Base-by-base conservation (phyloP, 1,140 invertebrate species). In the Marisa cornuarietis region DNA sequence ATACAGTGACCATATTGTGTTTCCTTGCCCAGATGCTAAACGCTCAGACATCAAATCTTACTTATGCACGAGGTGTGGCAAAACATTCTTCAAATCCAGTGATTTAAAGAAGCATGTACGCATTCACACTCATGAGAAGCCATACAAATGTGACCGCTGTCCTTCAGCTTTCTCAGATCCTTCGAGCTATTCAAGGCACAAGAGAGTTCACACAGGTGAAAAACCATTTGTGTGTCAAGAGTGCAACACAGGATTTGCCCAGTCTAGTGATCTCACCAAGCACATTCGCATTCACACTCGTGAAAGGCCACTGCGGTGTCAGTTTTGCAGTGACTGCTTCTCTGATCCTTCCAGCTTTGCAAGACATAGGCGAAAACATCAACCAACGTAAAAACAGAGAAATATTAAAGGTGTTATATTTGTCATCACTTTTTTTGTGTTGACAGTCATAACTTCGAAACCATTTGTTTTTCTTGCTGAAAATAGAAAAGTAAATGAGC, bases 191-290 rank as follows among this genome's bases (percentile, higher is more conserved):
- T 79, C 58, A n/a, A 22, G 75, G 7, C 79, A 83, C 73, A 61
- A 54, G 22, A 51, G 80, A n/a, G 58, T 76, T 26, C 82, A 81
- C 75, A 81, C 75, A 18, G 82, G 82, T 11, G 82, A 83, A 51
- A 75, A 79, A 22, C 82, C 80, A 26, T 83, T 72, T 68, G 31
- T 20, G 14, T 83, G 82, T 74, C 24, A 49, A 20, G 65, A 72
- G 5, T 83, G 79, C 76, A 68, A 52, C 18, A 16, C 79, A 14
- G 58, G 77, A 69, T 83, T 83, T 69, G 69, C 69, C 16, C 79
- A 80, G 49, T 80, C 73, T 3, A 76, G 80, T 26, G 76, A 81
- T 51, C 71, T 83, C 16, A 79, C 77, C 68, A 80, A 81, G 31
- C 78, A 83, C 69, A 75, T 74, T 69, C 76, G 74, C 20, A 58